These are phyloP conservation scores for Junonia oenone DNA, from an alignment of 2,888 invertebrate species.

Conservation along the genomic window DNA sequence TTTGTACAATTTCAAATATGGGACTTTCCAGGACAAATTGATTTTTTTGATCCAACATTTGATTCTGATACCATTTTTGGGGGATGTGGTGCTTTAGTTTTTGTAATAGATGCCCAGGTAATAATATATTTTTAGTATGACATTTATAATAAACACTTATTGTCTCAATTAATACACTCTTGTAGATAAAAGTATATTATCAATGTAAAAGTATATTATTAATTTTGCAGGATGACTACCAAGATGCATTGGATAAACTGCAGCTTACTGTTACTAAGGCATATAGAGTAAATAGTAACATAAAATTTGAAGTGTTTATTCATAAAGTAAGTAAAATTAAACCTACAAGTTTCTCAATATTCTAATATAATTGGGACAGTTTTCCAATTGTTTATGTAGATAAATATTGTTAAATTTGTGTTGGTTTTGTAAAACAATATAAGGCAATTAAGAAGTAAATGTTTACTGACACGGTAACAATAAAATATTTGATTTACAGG, in stretches of 20 bases:
- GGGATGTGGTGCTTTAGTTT: slow-evolving; percentile 97
- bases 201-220: too few relatives aligned
- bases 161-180: not conserved
- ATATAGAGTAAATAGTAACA: slow-evolving; percentile 95
- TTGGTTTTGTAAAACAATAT: too few relatives aligned
- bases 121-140: not conserved
- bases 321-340: slow-evolving; percentile 94
- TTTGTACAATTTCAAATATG: slow-evolving; percentile 99
- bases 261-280: slow-evolving; percentile 96
- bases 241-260: slow-evolving; percentile 95
- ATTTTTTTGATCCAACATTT: slow-evolving; percentile 97
- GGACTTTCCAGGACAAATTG: slow-evolving; percentile 99
- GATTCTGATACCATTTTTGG: slow-evolving; percentile 98
- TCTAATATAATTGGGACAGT: too few relatives aligned
- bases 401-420: too few relatives aligned
- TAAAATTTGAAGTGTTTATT: slow-evolving; percentile 99
- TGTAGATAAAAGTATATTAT: too few relatives aligned
- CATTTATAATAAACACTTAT: not conserved
- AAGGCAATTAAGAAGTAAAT: too few relatives aligned
- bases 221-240: slow-evolving; percentile 92
- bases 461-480: too few relatives aligned
- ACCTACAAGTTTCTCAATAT: too few relatives aligned
- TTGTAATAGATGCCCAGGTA: slow-evolving; percentile 98
- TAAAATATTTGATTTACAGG: slow-evolving; percentile 69
- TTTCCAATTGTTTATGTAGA: too few relatives aligned